Evolutionary conservation across 2,113 vertebrate species (phyloP), one percentile per base, ranked within the genome.

Genomic region (pig (Sus scrofa)): DNA sequence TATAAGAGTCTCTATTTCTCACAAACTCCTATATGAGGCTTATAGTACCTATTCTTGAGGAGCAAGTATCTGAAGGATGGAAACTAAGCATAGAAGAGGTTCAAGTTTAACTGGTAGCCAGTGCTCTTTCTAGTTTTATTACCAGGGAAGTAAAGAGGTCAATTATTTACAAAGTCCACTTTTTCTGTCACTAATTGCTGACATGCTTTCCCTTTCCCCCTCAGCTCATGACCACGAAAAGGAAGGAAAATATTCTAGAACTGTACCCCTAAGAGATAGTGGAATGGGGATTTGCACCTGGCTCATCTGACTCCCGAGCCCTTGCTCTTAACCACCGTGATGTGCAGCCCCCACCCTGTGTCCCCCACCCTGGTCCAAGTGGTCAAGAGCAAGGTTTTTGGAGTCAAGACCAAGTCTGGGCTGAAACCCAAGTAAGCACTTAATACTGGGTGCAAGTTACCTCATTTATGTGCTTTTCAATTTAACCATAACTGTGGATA

Each of bases 61-160:
- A 52, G 24, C 19, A 70, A 82, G 14, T 20, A 32, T 63, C 39
- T 52, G 24, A 75, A 71, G 27, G 63, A 68, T 44, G 18, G 52
- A 90, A 82, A 50, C 39, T 13, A 60, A 27, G 24, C 56, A 39
- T 19, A 60, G 34, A 62, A 78, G 50, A 94, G 32, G 52, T 54
- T 62, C 26, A 58, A 71, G 54, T 65, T 86, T 89, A 63, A 75
- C 62, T 54, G 75, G 18, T 58, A 81, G 52, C 52, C 52, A 70
- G 37, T 88, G n/a, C 86, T 92, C 30, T 78, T 83, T 70, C 39
- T 65, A 79, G 58, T 79, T 94, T 94, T 52, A 75, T 79, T 62
- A 54, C 7, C 1, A 7, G 7, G n/a, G 44, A 96, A 56, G 16
- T 54, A 68, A 90, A 67, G 39, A 92, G 84, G 27, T 70, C 63